phyloP scores from a whole-genome alignment of 2,113 vertebrate species.

The Gasterosteus nipponicus region DNA sequence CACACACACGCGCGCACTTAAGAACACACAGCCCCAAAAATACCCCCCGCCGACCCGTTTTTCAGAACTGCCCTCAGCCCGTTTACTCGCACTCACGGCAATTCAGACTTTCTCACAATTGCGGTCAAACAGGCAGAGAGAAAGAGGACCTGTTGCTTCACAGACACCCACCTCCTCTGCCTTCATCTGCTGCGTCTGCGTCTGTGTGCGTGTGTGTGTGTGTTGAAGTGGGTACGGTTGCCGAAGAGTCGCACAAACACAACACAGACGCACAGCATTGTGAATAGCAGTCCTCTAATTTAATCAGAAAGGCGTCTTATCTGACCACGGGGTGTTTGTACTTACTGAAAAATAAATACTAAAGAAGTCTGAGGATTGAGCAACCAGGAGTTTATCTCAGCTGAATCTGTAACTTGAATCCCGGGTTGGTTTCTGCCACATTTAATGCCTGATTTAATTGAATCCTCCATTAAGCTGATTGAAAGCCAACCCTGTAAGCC shows the following conservation, averaged over 20 bases:
- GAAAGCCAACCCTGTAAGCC: background rate
- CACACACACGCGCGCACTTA: background rate
- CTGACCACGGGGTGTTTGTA: conserved; percentile 8
- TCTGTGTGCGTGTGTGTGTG: conserved; percentile 3
- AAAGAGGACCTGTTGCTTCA: conserved; percentile 60
- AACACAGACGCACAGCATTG: background rate
- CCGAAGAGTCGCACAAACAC: conserved; percentile 25
- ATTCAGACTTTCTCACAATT: conserved; percentile 74
- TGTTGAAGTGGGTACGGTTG: background rate
- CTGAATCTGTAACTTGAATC: background rate
- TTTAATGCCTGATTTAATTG: background rate
- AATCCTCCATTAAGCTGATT: background rate
- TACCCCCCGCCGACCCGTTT: conserved; percentile 27
- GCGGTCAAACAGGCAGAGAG: conserved; percentile 76
- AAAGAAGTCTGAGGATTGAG: background rate
- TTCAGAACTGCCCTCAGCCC: conserved; percentile 33
- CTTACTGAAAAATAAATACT: background rate
- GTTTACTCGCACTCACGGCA: conserved; percentile 45
- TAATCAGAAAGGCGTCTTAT: conserved; percentile 25
- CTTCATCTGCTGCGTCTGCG: conserved; percentile 24
- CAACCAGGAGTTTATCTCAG: background rate
- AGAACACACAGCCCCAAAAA: conserved; percentile 34
- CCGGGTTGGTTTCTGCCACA: background rate
- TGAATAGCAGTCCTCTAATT: conserved; percentile 42
- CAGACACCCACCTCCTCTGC: conserved; percentile 63